These are phyloP conservation scores for Orchestia grillus DNA, from an alignment of 1,140 invertebrate genomes.

Conservation along the genomic window DNA sequence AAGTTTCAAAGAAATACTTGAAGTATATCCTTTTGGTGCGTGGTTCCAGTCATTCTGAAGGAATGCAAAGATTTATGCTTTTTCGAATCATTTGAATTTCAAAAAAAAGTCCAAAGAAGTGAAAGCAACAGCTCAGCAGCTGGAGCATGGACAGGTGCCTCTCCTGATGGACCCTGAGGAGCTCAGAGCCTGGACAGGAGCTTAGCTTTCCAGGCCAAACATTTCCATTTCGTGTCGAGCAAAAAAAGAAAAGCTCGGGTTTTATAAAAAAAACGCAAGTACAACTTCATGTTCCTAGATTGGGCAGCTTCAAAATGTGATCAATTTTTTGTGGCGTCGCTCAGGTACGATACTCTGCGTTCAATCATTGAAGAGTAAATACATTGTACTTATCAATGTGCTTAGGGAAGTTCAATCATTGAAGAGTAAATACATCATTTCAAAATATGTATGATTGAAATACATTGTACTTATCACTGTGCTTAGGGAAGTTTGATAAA, in stretches of 20 bases:
- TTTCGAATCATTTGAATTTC: neutral
- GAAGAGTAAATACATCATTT: no score
- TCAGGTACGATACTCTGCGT: neutral
- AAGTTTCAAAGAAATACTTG: neutral
- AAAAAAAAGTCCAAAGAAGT: neutral
- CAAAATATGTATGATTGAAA: no score
- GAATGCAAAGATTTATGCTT: neutral
- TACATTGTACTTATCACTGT: no score
- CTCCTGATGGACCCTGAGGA: neutral
- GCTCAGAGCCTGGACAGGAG: neutral
- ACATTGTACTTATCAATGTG: no score
- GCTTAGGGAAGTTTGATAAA: no score
- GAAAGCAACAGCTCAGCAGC: neutral
- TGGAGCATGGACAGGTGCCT: neutral
- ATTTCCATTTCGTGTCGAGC: neutral
- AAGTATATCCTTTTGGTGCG: neutral
- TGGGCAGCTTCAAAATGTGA: neutral
- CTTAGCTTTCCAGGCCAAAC: neutral
- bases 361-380: neutral
- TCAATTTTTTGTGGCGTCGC: neutral
- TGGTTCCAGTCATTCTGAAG: neutral
- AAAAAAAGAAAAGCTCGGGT: neutral
- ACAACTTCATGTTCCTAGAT: neutral
- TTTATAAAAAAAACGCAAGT: neutral
- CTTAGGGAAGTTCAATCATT: no score